Evolutionary conservation across 2,797 vertebrate species (phyloP).

Genomic region (Scolopax bukidnonensis): DNA sequence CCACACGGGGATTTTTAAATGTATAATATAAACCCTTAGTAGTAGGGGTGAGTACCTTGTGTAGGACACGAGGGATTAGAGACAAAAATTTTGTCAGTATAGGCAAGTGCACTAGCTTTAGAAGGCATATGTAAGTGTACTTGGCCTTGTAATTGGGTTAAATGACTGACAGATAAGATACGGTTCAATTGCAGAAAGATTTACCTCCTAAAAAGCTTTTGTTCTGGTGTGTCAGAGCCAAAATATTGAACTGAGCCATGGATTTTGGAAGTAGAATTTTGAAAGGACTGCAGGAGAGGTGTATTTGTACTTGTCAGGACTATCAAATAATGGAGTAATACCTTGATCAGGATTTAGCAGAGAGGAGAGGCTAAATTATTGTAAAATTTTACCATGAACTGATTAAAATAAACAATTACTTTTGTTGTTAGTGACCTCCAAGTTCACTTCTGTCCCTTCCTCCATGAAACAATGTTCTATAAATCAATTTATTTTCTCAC

Average conservation of each 20-base stretch:
- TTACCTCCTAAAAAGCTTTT: background rate
- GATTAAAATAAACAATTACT: background rate
- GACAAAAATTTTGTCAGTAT: background rate
- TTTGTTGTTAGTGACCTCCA: background rate
- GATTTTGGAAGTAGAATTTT: background rate
- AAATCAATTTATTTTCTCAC: background rate
- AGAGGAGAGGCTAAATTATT: background rate
- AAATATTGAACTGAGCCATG: background rate
- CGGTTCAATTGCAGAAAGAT: background rate
- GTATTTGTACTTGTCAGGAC: background rate
- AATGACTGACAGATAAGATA: background rate
- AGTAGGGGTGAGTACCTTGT: background rate
- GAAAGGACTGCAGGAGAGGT: background rate
- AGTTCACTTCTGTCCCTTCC: background rate
- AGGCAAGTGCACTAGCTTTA: background rate
- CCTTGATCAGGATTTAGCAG: background rate
- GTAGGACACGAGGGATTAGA: background rate
- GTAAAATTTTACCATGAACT: background rate
- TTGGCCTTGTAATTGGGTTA: background rate
- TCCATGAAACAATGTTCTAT: background rate
- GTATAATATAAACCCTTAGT: background rate
- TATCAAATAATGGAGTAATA: background rate
- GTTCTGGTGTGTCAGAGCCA: background rate
- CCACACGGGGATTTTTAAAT: background rate
- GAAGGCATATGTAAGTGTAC: background rate